Base-by-base conservation (phyloP, 92 coral and sea anemone genomes). In the Plumapathes pennacea region DNA sequence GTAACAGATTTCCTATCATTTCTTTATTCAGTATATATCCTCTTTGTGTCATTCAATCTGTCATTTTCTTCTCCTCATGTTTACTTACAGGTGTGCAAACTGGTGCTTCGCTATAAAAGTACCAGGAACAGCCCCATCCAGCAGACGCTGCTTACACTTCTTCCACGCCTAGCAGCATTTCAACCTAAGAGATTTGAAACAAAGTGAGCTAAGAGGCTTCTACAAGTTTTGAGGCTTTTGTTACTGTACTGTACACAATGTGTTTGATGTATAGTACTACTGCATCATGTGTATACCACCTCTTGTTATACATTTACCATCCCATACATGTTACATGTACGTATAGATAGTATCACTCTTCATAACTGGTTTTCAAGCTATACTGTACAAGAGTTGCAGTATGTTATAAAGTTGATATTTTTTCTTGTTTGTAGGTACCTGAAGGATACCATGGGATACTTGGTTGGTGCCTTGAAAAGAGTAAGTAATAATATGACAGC, bases 81-180 rank as follows among this genome's bases (percentile, higher is more conserved):
- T n/a, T n/a, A n/a, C n/a, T n/a, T n/a, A n/a, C 72, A 87, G 96
- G 96, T 94, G 61, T 94, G 96, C 68, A 67, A 68, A 15, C 69
- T 88, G 41, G 82, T 94, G 36, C 81, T 94, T 41, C 70, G 80
- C 59, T 94, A 80, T 58, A 71, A 64, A 47, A 66, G 61, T 25
- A 65, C 68, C 3, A 73, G 96, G 36, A 94, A 81, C 73, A 80
- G 96, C 45, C 60, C 88, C 18, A 94, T 94, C 21, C 99, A 94
- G 31, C 99, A 94, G 66, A 85, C 95, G 37, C 61, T 94, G 28
- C 74, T 94, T 12, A 81, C 86, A 0, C 66, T 94, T 24, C 67
- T 94, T 1, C 99, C 99, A 24, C 71, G 91, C 52, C 82, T 94
- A 44, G 99, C 94, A 41, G 96, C 99, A 18, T 94, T 94, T 58